Evolutionary conservation across 2,888 invertebrate genomes (phyloP), one percentile per base, ranked within the genome.

Genomic region (Diadegma fenestrale): DNA sequence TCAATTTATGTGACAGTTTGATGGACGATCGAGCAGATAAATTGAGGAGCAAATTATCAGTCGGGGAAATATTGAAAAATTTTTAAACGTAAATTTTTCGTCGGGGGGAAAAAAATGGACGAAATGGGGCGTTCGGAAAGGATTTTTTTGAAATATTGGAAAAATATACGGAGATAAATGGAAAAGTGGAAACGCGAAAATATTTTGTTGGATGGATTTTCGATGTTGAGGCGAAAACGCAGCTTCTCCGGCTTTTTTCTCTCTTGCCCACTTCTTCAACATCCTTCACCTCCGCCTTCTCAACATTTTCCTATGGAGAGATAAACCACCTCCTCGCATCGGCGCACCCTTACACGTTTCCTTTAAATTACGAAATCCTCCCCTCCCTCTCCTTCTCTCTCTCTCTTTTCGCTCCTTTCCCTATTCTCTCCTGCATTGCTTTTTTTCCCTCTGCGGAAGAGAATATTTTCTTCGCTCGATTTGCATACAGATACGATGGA

Each of bases 401-500:
- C 37, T 54, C 88, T 86, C 63, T 10, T 12, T 58, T 64, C 88
- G 88, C 88, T 81, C 72, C 80, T 64, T 71, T 77, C 71, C 58
- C 69, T 71, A 82, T 80, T 41, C 71, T 68, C 66, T 73, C 45
- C 73, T 37, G 43, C 61, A 64, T 78, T 58, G 58, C 26, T 75
- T 73, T 71, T 77, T 37, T 63, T 77, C 75, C 75, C 75, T 73
- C 68, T 63, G 80, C 85, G 87, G 85, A 89, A 89, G 88, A 88
- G 88, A 89, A 89, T 89, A 89, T 89, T 89, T 87, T 87, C 86
- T 87, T 86, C 82, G 87, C 89, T 90, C 91, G 91, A 92, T 92
- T 92, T 92, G 91, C 92, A 92, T 92, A 92, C 91, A 92, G 92
- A 92, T 92, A 92, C 91, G 91, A 90, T 86, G 84, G 84, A 80